A percentile compares a stretch with the other conserved stretches of the same genome.
Conservation (phyloP, 64 coral and sea anemone genomes). For the Montipora efflorescens region DNA sequence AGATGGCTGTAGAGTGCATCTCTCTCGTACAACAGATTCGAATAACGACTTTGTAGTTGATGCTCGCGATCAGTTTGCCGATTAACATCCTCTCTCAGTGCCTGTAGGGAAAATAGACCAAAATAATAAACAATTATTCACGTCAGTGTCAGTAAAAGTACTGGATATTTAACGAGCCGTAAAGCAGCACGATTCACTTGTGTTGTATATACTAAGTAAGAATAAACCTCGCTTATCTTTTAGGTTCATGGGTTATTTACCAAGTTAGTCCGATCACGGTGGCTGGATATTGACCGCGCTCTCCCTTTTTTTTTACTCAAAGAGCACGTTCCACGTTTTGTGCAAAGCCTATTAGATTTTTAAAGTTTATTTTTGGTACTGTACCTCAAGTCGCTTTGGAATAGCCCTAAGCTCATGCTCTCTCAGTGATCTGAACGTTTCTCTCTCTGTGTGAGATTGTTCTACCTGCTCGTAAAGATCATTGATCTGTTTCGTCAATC, state of each 20-base stretch:
- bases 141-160: too few species aligned
- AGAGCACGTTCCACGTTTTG: background rate
- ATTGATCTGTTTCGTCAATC: constrained; percentile 89
- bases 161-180: too few species aligned
- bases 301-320: too few species aligned
- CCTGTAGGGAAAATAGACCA: constrained; percentile 20
- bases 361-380: constrained; percentile 9
- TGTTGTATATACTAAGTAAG: too few species aligned
- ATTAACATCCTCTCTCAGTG: constrained; percentile 70
- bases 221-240: too few species aligned
- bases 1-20: constrained; percentile 13
- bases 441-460: constrained; percentile 92
- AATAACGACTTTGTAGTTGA: constrained; percentile 67
- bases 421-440: constrained; percentile 90
- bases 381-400: constrained; percentile 94
- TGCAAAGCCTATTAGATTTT: background rate
- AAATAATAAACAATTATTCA: background rate
- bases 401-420: constrained; percentile 87
- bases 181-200: too few species aligned
- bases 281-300: too few species aligned
- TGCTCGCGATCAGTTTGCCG: constrained; percentile 82
- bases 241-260: too few species aligned
- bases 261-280: too few species aligned
- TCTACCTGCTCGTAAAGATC: constrained; percentile 95
- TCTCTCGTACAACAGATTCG: constrained; percentile 66